A percentile compares a stretch with the other conserved stretches of the same genome.
These are phyloP conservation scores for Calycopis cecrops DNA, from an alignment of 1,140 invertebrate genomes.

Conservation along the genomic window DNA sequence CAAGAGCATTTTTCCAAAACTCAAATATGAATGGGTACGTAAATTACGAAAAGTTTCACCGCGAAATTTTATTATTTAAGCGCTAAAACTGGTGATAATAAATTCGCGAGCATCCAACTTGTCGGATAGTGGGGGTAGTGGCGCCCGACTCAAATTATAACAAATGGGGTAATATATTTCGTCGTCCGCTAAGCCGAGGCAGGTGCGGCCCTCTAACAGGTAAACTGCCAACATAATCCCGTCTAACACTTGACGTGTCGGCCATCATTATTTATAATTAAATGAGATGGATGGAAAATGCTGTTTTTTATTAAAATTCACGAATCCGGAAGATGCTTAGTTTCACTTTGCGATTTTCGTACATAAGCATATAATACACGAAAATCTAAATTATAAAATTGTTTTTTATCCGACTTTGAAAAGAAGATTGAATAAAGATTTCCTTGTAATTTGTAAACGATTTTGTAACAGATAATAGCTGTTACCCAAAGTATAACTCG, in stretches of 20 bases:
- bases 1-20: no score
- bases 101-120: conserved; percentile 22
- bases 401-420: no score
- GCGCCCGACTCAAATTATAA: conserved; percentile 43
- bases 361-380: no score
- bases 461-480: no score
- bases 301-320: no score
- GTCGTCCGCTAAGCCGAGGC: conserved; percentile 33
- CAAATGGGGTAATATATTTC: conserved; percentile 44
- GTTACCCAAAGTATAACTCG: no score
- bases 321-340: no score
- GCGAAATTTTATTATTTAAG: conserved; percentile 3
- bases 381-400: no score
- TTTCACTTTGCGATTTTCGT: no score
- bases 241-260: background rate
- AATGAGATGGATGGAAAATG: background rate
- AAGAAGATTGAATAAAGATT: no score
- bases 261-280: conserved; percentile 8
- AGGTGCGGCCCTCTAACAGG: conserved; percentile 25
- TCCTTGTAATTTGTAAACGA: no score
- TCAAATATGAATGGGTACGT: background rate
- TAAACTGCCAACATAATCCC: conserved; percentile 23
- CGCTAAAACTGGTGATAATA: conserved; percentile 14
- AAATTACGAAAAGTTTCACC: conserved; percentile 6
- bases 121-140: conserved; percentile 24